Conservation (phyloP, 2,888 invertebrate genomes). For the Agrilus biguttatus region DNA sequence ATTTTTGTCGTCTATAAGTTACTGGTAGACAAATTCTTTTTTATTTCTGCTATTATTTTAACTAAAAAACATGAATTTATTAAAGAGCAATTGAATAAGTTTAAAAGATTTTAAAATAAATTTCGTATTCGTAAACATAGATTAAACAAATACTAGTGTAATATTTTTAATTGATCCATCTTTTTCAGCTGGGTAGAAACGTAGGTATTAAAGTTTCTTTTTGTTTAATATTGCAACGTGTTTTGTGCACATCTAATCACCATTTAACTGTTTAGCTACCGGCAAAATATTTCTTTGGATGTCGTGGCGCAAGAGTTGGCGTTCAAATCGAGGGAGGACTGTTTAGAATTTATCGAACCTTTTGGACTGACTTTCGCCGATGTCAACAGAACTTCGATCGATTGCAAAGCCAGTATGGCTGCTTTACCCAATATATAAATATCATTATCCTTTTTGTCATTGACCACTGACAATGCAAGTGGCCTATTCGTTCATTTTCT, state of each 20-base stretch:
- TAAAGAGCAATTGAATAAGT: too few relatives aligned
- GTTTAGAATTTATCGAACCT: conserved; percentile 75
- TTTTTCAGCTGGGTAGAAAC: too few relatives aligned
- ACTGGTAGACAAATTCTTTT: too few relatives aligned
- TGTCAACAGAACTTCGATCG: conserved; percentile 57
- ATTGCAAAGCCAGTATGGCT: conserved; percentile 75
- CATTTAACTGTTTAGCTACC: conserved; percentile 58
- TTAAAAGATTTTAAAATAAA: too few relatives aligned
- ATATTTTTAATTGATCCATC: too few relatives aligned
- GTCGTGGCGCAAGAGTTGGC: conserved; percentile 80
- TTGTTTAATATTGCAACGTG: conserved; percentile 4
- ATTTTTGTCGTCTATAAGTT: too few relatives aligned
- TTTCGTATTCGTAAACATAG: too few relatives aligned
- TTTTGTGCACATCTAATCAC: conserved; percentile 1
- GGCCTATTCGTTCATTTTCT: too few relatives aligned
- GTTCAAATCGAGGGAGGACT: conserved; percentile 70
- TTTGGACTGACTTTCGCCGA: conserved; percentile 63
- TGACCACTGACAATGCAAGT: too few relatives aligned
- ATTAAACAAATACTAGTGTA: too few relatives aligned
- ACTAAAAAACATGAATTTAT: too few relatives aligned
- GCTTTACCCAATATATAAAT: conserved; percentile 41
- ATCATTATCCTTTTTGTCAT: conserved; percentile 7
- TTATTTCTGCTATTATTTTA: too few relatives aligned
- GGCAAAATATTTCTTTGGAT: conserved; percentile 77
- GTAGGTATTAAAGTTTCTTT: neutral